phyloP scores from a whole-genome alignment of 2,888 invertebrate genomes.

The Galerucella nymphaeae region DNA sequence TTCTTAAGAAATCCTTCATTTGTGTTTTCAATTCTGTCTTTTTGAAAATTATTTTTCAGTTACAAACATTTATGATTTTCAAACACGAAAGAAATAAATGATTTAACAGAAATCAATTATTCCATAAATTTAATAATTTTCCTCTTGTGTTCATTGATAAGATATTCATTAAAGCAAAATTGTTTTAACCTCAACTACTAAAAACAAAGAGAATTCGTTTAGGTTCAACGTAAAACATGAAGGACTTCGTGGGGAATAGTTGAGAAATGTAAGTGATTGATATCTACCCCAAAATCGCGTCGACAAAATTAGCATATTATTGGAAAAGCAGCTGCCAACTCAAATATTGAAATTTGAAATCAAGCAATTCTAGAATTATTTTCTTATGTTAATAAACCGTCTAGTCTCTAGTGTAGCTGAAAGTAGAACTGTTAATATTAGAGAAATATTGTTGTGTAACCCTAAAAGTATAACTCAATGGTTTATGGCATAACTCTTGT shows the following conservation, averaged over 20 bases:
- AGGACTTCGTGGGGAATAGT: constrained; percentile 30
- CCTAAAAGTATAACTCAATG: neutral
- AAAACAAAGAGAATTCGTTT: neutral
- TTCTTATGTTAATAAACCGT: constrained; percentile 37
- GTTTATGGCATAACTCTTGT: neutral
- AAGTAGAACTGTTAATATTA: neutral
- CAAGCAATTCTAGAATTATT: constrained; percentile 46
- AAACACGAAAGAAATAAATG: too few species aligned
- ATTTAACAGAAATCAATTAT: too few species aligned
- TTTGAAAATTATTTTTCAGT: too few species aligned
- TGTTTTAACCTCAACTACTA: neutral
- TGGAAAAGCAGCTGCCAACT: constrained; percentile 53
- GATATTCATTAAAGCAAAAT: constrained; percentile 1
- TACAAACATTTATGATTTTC: too few species aligned
- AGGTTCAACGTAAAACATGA: constrained; percentile 9
- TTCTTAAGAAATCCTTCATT: too few species aligned
- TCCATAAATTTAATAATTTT: neutral
- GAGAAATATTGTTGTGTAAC: neutral
- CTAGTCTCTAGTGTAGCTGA: neutral
- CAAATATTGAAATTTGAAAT: constrained; percentile 50
- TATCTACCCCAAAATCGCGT: constrained; percentile 53
- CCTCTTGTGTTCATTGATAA: neutral
- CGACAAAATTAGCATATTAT: constrained; percentile 57
- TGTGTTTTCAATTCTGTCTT: too few species aligned
- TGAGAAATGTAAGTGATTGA: constrained; percentile 54